phyloP scores from a whole-genome alignment of 2,888 invertebrate genomes.

The Drosophila austrosaltans region DNA sequence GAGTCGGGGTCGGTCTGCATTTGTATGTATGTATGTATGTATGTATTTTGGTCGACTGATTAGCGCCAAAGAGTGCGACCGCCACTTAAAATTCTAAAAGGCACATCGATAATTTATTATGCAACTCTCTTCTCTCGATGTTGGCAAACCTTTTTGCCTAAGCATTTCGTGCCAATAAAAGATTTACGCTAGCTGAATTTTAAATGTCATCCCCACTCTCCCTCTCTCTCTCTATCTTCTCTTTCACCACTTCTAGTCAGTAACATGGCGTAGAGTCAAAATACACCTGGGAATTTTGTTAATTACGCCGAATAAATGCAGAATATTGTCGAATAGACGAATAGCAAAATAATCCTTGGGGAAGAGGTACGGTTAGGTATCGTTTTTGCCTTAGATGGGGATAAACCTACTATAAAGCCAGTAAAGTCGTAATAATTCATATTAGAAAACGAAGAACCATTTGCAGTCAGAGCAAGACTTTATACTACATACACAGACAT shows the following conservation, averaged over 20 bases:
- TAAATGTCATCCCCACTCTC: constrained; percentile 45
- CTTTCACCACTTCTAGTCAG: constrained; percentile 3
- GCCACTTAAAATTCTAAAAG: constrained; percentile 52
- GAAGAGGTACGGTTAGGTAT: neutral
- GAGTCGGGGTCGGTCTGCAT: too few relatives aligned
- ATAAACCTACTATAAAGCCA: too few relatives aligned
- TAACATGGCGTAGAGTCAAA: constrained; percentile 13
- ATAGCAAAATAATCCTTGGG: neutral
- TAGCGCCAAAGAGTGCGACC: constrained; percentile 47
- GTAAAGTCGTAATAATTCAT: neutral
- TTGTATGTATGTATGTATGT: constrained; percentile 8
- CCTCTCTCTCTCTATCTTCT: neutral
- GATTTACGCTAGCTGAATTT: constrained; percentile 73
- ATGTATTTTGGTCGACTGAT: constrained; percentile 54
- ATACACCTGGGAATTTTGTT: constrained; percentile 75
- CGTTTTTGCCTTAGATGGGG: neutral
- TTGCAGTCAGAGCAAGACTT: too few relatives aligned
- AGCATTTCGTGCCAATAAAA: constrained; percentile 74
- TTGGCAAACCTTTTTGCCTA: constrained; percentile 62
- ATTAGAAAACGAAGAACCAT: neutral
- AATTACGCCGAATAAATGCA: constrained; percentile 75
- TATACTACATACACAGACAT: too few relatives aligned
- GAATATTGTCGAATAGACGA: constrained; percentile 48
- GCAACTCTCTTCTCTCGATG: constrained; percentile 56
- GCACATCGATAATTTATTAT: constrained; percentile 75